Base-by-base conservation (phyloP, 2,888 invertebrate genomes). In the Dasypolia templi region DNA sequence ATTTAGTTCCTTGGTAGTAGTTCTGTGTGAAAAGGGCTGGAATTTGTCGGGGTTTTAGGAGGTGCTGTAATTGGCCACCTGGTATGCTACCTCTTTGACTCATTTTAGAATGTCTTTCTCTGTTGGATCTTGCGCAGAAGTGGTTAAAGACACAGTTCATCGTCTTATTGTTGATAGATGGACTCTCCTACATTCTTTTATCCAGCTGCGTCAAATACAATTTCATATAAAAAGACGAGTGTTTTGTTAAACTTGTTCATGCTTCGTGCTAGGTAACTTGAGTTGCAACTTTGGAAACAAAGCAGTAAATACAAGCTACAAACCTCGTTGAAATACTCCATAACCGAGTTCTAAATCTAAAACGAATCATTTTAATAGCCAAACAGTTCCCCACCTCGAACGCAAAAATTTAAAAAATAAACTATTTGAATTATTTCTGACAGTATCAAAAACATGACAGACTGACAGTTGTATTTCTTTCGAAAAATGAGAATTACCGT, bases 1-100 rank as follows among this genome's bases (percentile, higher is more conserved):
- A 86, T 87, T 87, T 85, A 79, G 67, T 72, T 75, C 74, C 67
- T 79, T 84, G 82, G 86, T 87, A 85, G 79, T 74, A 0, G 77
- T 59, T 51, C 32, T 44, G 46, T 63, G 59, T 75, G 77, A 77
- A 76, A 80, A 81, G 56, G 76, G 70, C 35, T 55, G 17, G 22
- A 29, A 59, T 58, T 53, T 35, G 17, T 29, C 2, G n/a, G 19
- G 0, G 14, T 42, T 35, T 39, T 35, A 55, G 22, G 17, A 22
- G 17, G 3, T 39, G 19, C 19, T 67, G 14, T 42, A 67, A n/a
- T 74, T 62, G 74, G 32, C 22, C 12, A 39, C 22, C 5, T 42
- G 32, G 56, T 26, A 11, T 29, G 5, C 22, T 39, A 22, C 9
- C 0, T 62, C 9, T 35, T 35, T 0, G 9, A 9, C 4, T 19